Conservation (phyloP, 1,140 invertebrate species). For the Streblospio benedicti region DNA sequence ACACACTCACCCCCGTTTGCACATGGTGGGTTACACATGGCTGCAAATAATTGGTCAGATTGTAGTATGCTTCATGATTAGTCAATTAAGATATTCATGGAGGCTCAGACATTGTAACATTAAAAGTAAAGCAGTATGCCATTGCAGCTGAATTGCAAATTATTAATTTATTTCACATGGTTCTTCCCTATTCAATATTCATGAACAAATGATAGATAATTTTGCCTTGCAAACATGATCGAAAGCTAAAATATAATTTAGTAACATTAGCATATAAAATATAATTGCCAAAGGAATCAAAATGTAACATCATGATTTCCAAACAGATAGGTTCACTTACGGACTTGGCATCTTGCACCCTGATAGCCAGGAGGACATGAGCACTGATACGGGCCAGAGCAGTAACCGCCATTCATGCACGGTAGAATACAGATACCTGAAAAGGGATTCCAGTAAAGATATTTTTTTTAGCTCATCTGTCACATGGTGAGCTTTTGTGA, state of each 20-base stretch:
- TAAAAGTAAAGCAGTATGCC: background rate
- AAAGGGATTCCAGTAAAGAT: constrained; percentile 9
- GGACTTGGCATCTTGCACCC: constrained; percentile 37
- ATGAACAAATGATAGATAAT: no score
- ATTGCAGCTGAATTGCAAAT: constrained; percentile 1
- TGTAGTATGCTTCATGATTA: background rate
- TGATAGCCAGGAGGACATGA: constrained; percentile 38
- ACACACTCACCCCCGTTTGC: constrained; percentile 26
- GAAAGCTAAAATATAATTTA: background rate
- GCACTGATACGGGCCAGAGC: constrained; percentile 41
- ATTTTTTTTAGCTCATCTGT: no score
- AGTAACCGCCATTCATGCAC: constrained; percentile 44
- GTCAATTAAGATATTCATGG: background rate
- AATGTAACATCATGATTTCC: background rate
- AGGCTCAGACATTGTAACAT: background rate
- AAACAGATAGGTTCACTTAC: constrained; percentile 22
- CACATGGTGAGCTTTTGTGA: no score
- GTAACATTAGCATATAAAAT: background rate
- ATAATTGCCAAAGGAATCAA: background rate
- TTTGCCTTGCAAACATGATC: background rate
- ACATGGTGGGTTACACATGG: constrained; percentile 26
- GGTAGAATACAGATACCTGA: constrained; percentile 35
- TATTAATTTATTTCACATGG: background rate
- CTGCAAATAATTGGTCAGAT: constrained; percentile 8
- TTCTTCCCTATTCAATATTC: background rate